A percentile compares a stretch with the other conserved stretches of the same genome.
Evolutionary conservation across 2,888 invertebrate genomes (phyloP).

Genomic region (Eucriotettix oculatus): DNA sequence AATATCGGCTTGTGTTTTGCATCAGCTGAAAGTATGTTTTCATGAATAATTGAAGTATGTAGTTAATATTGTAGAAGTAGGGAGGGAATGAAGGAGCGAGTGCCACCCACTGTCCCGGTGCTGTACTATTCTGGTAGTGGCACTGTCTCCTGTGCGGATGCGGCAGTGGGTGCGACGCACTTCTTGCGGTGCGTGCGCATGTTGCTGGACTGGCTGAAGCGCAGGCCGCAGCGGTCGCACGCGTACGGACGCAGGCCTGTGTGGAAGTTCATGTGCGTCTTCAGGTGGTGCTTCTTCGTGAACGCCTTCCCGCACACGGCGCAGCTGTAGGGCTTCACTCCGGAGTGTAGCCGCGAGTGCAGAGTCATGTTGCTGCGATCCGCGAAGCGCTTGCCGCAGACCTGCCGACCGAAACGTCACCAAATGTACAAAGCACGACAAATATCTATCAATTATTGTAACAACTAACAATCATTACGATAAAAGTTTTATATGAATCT

Average conservation of each 20-base stretch:
- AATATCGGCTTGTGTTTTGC: too few relatives aligned
- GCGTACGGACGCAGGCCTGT: conserved; percentile 67
- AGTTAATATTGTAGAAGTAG: too few relatives aligned
- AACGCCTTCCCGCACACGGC: conserved; percentile 58
- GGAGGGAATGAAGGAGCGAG: too few relatives aligned
- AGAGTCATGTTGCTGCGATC: conserved; percentile 74
- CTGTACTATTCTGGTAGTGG: neutral
- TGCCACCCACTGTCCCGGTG: too few relatives aligned
- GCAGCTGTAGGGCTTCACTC: conserved; percentile 56
- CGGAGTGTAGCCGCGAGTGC: conserved; percentile 63
- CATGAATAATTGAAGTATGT: too few relatives aligned
- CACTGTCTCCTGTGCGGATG: neutral
- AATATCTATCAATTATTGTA: too few relatives aligned
- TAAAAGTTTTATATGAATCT: too few relatives aligned
- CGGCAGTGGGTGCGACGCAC: conserved; percentile 27
- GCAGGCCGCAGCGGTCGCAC: conserved; percentile 52
- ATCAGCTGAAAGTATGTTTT: too few relatives aligned
- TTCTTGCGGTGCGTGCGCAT: conserved; percentile 77
- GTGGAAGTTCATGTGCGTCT: conserved; percentile 72
- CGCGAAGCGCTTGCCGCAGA: conserved; percentile 67
- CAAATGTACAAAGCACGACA: too few relatives aligned
- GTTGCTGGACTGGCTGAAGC: conserved; percentile 72
- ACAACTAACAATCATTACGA: too few relatives aligned
- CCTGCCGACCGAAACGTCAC: neutral
- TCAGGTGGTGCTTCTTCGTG: conserved; percentile 71